Conservation (phyloP, 1,140 invertebrate genomes). For the Drosophila bifasciata region DNA sequence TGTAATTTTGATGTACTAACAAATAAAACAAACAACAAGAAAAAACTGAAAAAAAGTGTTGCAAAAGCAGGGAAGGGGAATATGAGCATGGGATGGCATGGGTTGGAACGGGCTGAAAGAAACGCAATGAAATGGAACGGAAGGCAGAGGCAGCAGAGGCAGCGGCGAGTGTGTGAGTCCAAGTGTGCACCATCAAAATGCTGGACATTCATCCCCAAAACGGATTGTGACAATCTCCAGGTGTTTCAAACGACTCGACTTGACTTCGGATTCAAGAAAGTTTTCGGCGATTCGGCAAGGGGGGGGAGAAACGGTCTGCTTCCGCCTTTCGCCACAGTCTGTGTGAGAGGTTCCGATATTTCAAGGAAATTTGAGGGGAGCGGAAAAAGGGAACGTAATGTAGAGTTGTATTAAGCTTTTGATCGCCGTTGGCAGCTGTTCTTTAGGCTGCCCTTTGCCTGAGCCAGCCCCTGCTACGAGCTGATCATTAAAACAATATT, state of each 20-base stretch:
- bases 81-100: too few species aligned
- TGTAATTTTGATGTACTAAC: conserved; percentile 70
- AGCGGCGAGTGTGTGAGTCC: neutral
- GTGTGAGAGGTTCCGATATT: conserved; percentile 8
- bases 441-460: too few species aligned
- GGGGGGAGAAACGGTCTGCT: conserved; percentile 7
- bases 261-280: neutral
- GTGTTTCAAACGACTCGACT: conserved; percentile 2
- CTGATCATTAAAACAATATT: too few species aligned
- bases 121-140: conserved; percentile 11
- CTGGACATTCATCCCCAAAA: conserved; percentile 29
- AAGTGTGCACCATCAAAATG: too few species aligned
- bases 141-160: conserved; percentile 23
- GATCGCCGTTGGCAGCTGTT: too few species aligned
- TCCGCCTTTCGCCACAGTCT: conserved; percentile 35
- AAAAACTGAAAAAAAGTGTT: conserved; percentile 6
- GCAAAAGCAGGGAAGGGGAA: too few species aligned
- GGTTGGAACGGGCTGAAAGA: too few species aligned
- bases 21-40: conserved; percentile 18
- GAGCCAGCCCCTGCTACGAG: too few species aligned
- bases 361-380: too few species aligned
- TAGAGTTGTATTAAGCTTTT: too few species aligned
- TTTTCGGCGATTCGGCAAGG: neutral
- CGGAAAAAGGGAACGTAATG: too few species aligned
- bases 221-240: conserved; percentile 41